These are phyloP conservation scores for Hippolais icterina DNA, from an alignment of 2,113 vertebrate species.

Conservation along the genomic window DNA sequence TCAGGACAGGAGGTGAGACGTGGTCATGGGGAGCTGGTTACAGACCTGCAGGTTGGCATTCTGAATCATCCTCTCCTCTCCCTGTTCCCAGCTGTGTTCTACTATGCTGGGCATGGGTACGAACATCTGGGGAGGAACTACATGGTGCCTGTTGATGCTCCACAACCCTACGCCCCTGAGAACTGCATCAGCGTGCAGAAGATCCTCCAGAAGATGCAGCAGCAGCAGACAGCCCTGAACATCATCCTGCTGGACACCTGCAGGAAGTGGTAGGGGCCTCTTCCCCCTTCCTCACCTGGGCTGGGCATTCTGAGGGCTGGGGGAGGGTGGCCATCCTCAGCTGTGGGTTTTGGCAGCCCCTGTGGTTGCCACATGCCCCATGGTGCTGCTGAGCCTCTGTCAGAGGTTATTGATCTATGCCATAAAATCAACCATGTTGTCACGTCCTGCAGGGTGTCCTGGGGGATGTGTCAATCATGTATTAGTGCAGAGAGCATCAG, in stretches of 20 bases:
- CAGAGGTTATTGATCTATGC: background rate
- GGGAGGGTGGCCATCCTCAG: background rate
- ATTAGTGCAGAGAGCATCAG: background rate
- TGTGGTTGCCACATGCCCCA: fast-evolving
- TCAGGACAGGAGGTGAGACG: background rate
- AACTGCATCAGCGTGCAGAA: slow-evolving; percentile 87
- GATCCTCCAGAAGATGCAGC: slow-evolving; percentile 84
- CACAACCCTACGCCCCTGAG: slow-evolving; percentile 79
- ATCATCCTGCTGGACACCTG: slow-evolving; percentile 86
- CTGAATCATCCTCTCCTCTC: background rate
- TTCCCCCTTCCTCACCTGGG: background rate
- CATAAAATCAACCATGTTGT: background rate
- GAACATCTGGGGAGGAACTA: slow-evolving; percentile 85
- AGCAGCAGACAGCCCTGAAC: slow-evolving; percentile 78
- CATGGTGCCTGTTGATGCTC: slow-evolving; percentile 84
- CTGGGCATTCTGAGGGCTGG: fast-evolving
- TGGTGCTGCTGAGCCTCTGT: background rate
- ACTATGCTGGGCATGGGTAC: slow-evolving; percentile 87
- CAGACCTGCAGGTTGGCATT: background rate
- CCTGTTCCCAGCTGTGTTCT: slow-evolving; percentile 80
- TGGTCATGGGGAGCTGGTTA: background rate
- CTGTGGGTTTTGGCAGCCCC: background rate
- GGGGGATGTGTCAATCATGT: fast-evolving
- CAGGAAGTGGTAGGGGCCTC: slow-evolving; percentile 69
- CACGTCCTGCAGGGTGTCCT: background rate